phyloP scores from a whole-genome alignment of 2,888 invertebrate genomes.

The Candidula unifasciata region DNA sequence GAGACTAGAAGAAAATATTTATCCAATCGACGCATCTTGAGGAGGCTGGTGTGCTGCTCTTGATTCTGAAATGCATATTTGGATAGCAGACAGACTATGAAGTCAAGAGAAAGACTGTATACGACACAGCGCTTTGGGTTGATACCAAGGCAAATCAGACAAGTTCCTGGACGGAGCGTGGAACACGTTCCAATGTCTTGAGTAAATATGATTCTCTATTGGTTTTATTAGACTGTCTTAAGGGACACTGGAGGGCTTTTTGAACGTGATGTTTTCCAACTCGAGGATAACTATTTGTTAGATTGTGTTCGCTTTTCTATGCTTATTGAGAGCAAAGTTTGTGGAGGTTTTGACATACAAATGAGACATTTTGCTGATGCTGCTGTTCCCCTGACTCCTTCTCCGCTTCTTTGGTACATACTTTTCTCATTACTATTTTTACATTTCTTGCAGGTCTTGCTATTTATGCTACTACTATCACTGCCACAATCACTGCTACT shows the following conservation, averaged over 20 bases:
- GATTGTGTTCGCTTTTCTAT: no score
- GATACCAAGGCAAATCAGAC: constrained; percentile 27
- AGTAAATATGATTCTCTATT: not conserved
- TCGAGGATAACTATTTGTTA: no score
- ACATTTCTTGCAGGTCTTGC: not conserved
- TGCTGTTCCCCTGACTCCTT: not conserved
- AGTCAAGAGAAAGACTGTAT: not conserved
- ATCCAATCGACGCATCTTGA: constrained; percentile 36
- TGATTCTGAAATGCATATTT: constrained; percentile 5
- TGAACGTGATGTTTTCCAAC: no score
- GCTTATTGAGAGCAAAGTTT: no score
- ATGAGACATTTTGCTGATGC: no score
- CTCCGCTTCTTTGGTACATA: not conserved
- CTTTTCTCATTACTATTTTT: not conserved
- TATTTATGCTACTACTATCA: not conserved
- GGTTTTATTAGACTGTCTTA: not conserved
- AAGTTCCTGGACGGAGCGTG: not conserved
- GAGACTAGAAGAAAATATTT: constrained; percentile 44
- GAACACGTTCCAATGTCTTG: not conserved
- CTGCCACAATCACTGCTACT: not conserved
- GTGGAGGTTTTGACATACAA: no score
- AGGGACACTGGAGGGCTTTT: not conserved
- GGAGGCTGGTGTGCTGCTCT: not conserved
- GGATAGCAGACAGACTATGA: not conserved
- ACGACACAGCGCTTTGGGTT: not conserved